Conservation (phyloP, 2,113 vertebrate genomes). For the Saimiri boliviensis region DNA sequence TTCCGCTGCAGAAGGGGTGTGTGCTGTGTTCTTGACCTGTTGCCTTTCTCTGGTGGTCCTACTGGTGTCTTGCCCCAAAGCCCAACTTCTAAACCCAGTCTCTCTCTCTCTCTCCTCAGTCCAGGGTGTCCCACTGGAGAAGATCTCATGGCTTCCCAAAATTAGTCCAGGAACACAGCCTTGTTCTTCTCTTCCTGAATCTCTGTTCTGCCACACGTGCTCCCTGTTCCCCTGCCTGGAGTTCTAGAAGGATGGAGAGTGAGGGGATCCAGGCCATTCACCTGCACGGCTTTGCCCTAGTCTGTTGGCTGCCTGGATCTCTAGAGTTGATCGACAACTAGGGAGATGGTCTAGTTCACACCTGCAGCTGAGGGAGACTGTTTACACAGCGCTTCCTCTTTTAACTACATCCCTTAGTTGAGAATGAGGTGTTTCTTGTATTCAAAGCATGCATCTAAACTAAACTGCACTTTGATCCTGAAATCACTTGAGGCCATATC, state of each 20-base stretch:
- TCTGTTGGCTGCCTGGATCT: background rate
- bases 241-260: background rate
- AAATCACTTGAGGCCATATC: background rate
- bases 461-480: background rate
- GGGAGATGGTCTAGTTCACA: background rate
- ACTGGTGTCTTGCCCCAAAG: background rate
- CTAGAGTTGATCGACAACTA: background rate
- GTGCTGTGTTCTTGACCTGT: constrained; percentile 86
- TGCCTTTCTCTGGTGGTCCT: constrained; percentile 71
- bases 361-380: background rate
- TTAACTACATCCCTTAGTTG: background rate
- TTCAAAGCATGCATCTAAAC: background rate
- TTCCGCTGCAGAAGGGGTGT: constrained; percentile 84
- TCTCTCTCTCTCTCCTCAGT: background rate
- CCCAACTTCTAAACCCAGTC: background rate
- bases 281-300: background rate
- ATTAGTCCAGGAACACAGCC: background rate
- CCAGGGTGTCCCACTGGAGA: background rate
- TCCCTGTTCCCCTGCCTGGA: background rate
- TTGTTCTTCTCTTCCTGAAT: background rate
- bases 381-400: background rate
- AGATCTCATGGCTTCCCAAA: background rate
- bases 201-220: background rate
- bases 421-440: background rate
- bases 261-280: accelerated